These are phyloP conservation scores for Arctocebus calabarensis DNA, from an alignment of 2,797 vertebrate species.

Conservation along the genomic window DNA sequence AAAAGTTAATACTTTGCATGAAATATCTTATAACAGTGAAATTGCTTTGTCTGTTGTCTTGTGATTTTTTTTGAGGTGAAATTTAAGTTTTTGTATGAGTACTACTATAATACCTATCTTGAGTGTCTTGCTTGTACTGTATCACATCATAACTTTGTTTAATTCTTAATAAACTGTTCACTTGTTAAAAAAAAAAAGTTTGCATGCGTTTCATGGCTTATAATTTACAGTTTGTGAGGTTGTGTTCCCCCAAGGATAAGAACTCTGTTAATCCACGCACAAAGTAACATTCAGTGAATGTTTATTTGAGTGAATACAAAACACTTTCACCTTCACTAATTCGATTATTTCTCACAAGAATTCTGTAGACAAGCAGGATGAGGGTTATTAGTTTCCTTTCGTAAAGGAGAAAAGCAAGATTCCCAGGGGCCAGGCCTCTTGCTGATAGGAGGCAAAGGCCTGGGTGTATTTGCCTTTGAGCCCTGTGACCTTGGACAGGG, in stretches of 20 bases:
- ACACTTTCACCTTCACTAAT: constrained; percentile 13
- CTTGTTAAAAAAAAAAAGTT: neutral
- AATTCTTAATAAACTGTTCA: too few relatives aligned
- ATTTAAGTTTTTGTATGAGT: too few relatives aligned
- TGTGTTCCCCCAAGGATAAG: neutral
- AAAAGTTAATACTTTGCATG: neutral
- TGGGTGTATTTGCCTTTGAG: neutral
- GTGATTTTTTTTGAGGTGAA: too few relatives aligned
- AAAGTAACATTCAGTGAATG: neutral
- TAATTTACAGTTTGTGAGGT: constrained; percentile 10
- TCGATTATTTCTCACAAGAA: constrained; percentile 3
- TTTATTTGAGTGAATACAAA: constrained; percentile 54
- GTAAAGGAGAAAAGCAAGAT: neutral
- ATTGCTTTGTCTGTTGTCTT: too few relatives aligned
- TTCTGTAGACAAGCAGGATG: neutral
- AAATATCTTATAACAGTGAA: too few relatives aligned
- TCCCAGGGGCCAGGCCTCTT: neutral
- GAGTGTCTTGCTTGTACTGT: too few relatives aligned
- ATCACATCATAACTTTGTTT: too few relatives aligned
- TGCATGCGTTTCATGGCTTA: constrained; percentile 15
- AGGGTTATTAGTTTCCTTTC: neutral
- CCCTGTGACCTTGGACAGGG: neutral
- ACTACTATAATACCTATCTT: too few relatives aligned
- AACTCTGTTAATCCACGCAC: constrained; percentile 2
- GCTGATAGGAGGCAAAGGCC: neutral